phyloP scores from a whole-genome alignment of 2,888 invertebrate genomes.

The Apotomis betuletana region DNA sequence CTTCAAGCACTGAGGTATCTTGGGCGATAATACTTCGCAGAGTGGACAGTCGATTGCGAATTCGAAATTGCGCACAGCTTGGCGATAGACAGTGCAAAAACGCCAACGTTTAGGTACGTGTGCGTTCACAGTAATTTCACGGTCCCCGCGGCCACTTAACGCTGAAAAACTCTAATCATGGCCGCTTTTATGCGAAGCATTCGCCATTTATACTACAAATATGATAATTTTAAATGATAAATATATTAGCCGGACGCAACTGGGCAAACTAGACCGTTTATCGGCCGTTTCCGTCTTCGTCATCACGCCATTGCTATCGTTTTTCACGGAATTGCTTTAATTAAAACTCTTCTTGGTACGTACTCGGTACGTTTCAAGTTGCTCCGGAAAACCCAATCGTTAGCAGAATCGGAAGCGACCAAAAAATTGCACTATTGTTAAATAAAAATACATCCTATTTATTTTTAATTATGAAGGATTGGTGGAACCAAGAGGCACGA shows the following conservation, averaged over 20 bases:
- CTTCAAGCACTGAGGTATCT: no score
- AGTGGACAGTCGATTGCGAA: neutral
- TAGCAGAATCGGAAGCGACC: slow-evolving; percentile 24
- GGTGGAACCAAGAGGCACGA: no score
- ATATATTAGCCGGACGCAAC: slow-evolving; percentile 57
- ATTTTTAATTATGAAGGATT: neutral
- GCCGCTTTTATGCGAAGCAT: slow-evolving; percentile 60
- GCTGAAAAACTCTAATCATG: slow-evolving; percentile 69
- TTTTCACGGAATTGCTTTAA: slow-evolving; percentile 64
- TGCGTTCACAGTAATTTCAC: slow-evolving; percentile 69
- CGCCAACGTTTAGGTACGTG: slow-evolving; percentile 48
- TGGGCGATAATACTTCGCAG: no score
- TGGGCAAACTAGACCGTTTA: slow-evolving; percentile 66
- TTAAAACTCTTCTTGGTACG: slow-evolving; percentile 53
- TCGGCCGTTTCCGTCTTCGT: slow-evolving; percentile 70
- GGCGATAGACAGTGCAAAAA: slow-evolving; percentile 46
- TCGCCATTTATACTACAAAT: slow-evolving; percentile 67
- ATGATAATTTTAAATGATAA: slow-evolving; percentile 71
- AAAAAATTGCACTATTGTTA: slow-evolving; percentile 29
- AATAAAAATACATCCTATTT: slow-evolving; percentile 16
- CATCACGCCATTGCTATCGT: slow-evolving; percentile 63
- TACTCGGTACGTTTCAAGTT: slow-evolving; percentile 52
- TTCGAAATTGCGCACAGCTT: slow-evolving; percentile 8
- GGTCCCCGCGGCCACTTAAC: slow-evolving; percentile 59
- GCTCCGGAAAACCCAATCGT: slow-evolving; percentile 30